A percentile compares a stretch with the other conserved stretches of the same genome.
Evolutionary conservation across 2,113 vertebrate genomes (phyloP).

Genomic region (Neogobius melanostomus): DNA sequence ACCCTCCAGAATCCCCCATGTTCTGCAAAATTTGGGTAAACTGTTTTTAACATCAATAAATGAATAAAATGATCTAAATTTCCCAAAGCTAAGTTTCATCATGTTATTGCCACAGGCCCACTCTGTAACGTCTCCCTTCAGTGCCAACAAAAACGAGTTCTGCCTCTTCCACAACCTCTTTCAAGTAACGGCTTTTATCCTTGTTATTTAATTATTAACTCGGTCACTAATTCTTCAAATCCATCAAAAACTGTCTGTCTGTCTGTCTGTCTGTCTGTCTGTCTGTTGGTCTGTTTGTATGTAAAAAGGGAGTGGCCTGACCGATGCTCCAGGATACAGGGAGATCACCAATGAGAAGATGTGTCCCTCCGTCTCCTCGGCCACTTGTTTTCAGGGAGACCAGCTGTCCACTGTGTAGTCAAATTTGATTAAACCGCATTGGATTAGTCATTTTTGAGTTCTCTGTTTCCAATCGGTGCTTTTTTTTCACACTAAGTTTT

Average conservation of each 20-base stretch:
- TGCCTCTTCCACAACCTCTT: constrained; percentile 20
- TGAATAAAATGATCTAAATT: neutral
- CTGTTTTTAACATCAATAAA: neutral
- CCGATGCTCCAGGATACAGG: neutral
- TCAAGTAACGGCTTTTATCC: neutral
- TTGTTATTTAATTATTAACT: neutral
- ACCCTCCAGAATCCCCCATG: neutral
- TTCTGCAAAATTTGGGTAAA: constrained; percentile 28
- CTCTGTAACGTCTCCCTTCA: neutral
- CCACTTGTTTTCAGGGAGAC: neutral
- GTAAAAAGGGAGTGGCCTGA: constrained; percentile 6
- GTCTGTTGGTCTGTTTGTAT: neutral
- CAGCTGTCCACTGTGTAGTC: neutral
- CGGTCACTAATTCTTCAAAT: neutral
- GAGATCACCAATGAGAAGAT: neutral
- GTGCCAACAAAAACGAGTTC: constrained; percentile 15
- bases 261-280: neutral
- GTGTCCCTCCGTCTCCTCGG: neutral
- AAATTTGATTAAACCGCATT: no score
- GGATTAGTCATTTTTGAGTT: no score
- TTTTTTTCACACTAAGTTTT: neutral
- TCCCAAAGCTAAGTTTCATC: neutral
- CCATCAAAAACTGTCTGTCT: neutral
- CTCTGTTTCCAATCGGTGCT: neutral
- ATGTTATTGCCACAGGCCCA: neutral